A percentile compares a stretch with the other conserved stretches of the same genome.
Evolutionary conservation across 1,140 invertebrate species (phyloP).

Genomic region (Lycorma delicatula): DNA sequence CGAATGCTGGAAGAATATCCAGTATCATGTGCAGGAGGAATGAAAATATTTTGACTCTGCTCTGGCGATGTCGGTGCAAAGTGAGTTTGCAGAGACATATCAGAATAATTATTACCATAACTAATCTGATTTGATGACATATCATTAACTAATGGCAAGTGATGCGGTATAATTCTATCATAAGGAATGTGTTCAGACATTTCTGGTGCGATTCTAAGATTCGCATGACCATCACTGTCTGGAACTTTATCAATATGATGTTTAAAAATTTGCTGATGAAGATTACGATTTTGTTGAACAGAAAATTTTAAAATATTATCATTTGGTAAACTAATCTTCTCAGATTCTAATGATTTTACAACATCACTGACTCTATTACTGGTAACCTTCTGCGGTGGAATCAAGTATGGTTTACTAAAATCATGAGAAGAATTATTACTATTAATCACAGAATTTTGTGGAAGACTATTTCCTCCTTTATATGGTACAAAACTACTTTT

Average conservation of each 20-base stretch:
- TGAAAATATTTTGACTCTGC: neutral
- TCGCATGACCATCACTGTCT: neutral
- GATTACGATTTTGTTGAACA: neutral
- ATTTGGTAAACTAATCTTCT: too few relatives aligned
- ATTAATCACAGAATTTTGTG: too few relatives aligned
- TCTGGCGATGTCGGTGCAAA: neutral
- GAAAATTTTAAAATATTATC: neutral
- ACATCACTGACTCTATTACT: neutral
- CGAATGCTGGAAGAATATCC: constrained; percentile 2
- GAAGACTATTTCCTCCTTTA: too few relatives aligned
- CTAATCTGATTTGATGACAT: neutral
- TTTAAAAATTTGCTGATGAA: neutral
- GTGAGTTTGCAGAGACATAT: neutral
- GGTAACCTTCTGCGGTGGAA: neutral
- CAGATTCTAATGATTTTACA: neutral
- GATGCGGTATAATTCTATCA: too few relatives aligned
- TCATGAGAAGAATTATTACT: too few relatives aligned
- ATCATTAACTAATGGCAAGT: neutral
- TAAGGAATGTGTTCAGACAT: too few relatives aligned
- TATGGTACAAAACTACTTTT: constrained; percentile 1
- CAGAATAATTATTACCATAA: neutral
- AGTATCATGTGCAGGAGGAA: neutral
- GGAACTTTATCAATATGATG: neutral
- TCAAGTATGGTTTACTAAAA: neutral
- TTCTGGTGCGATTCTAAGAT: neutral